Base-by-base conservation (phyloP, 2,888 invertebrate genomes). In the Andrena hattorfiana region DNA sequence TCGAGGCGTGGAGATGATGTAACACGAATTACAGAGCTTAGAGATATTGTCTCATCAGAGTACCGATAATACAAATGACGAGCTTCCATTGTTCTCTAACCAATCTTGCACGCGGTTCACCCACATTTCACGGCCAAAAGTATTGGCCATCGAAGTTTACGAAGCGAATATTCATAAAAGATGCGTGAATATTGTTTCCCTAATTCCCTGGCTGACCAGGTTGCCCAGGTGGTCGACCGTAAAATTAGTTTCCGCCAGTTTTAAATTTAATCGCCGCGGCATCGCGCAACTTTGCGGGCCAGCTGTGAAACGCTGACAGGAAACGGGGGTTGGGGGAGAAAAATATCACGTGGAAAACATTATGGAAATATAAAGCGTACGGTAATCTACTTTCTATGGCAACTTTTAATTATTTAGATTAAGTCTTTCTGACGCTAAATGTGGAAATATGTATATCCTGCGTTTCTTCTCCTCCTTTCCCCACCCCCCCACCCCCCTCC, bases 341-440 rank as follows among this genome's bases (percentile, higher is more conserved):
- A 32, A 56, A 56, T 42, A 69, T 84, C 72, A 26, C 48, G 51
- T 26, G 49, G 60, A 66, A 81, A 79, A 80, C 69, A 66, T 85
- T 83, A 82, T 84, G 83, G 81, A 86, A 87, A 89, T 85, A 42
- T 56, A 81, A 80, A 84, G 75, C 67, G 28, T 30, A 28, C 13
- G 13, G 35, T 75, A 76, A 84, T 83, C 77, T 70, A 73, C 30
- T 76, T 71, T 28, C 80, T 49, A 48, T 75, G 26, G 69, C 56
- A 66, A 73, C 10, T 75, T 64, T 75, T 59, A 73, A 77, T 73
- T 67, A 28, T 60, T 73, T 42, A 2, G 28, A 23, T 62, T 67
- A 26, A 26, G 63, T 49, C 5, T 8, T n/a, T 35, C 16, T 2
- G 8, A 7, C 51, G 51, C 20, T n/a, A 20, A 51, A 51, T 51